These are phyloP conservation scores for Holacanthella duospinosa DNA, from an alignment of 2,888 invertebrate species.

Conservation along the genomic window DNA sequence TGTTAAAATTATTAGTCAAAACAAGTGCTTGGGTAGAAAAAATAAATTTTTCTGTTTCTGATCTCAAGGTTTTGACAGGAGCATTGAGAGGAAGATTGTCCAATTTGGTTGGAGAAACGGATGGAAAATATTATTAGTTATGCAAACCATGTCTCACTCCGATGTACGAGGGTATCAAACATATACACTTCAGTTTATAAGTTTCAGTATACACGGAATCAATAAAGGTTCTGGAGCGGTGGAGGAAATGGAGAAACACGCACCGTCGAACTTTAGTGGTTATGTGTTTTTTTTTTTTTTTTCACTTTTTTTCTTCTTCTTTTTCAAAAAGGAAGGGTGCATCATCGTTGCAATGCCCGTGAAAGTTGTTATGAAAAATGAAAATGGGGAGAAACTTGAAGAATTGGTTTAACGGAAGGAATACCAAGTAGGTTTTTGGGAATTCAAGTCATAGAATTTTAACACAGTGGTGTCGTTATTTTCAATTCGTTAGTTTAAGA, in stretches of 20 bases:
- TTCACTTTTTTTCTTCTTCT: no score
- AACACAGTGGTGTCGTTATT: not conserved
- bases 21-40: not conserved
- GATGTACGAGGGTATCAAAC: not conserved
- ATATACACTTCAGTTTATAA: not conserved
- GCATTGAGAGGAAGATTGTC: not conserved
- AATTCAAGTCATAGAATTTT: not conserved
- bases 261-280: not conserved
- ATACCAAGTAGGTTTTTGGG: not conserved
- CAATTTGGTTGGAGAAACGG: not conserved
- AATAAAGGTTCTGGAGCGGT: not conserved
- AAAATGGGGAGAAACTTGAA: no score
- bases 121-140: no score
- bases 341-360: not conserved
- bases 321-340: not conserved
- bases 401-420: no score
- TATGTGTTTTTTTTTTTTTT: no score
- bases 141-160: not conserved
- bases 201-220: not conserved
- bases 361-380: not conserved
- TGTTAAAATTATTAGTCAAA: not conserved
- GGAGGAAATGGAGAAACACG: not conserved
- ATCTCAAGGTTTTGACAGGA: not conserved
- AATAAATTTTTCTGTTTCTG: conserved; percentile 1
- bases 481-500: not conserved